Conservation (phyloP, 2,797 vertebrate species). For the Bradypus variegatus region DNA sequence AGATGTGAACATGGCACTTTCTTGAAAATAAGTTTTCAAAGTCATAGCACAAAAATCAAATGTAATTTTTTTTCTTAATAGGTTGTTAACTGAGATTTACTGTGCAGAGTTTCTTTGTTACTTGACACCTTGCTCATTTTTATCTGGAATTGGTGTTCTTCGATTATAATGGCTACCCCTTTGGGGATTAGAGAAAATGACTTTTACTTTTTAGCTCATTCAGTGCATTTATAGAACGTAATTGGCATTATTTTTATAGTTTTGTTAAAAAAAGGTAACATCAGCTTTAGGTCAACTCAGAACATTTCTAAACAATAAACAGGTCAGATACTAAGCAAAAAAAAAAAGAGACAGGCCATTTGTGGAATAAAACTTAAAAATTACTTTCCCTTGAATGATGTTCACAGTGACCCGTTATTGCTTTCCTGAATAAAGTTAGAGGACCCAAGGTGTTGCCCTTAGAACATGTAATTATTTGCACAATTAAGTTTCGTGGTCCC, state of each 20-base stretch:
- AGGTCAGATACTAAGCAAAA: slow-evolving; percentile 23
- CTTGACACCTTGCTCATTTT: not conserved
- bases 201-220: not conserved
- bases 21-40: not conserved
- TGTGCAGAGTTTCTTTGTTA: not conserved
- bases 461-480: not conserved
- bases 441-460: not conserved
- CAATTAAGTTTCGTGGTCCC: slow-evolving; percentile 2
- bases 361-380: slow-evolving; percentile 35
- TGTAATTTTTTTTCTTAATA: not conserved
- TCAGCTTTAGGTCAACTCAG: not conserved
- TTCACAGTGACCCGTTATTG: not conserved
- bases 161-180: not conserved
- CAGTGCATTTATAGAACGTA: accelerated
- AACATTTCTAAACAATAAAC: not conserved
- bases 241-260: not conserved
- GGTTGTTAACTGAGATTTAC: not conserved
- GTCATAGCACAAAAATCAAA: not conserved
- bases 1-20: not conserved
- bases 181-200: not conserved
- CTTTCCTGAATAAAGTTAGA: not conserved
- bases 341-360: not conserved
- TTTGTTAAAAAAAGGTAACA: not conserved
- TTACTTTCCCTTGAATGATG: not conserved
- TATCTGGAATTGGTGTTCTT: not conserved